Percentiles rank a stretch among this genome's conserved stretches.
These are phyloP conservation scores for Ceyx melanurus DNA, from an alignment of 2,113 vertebrate genomes.

Conservation along the genomic window DNA sequence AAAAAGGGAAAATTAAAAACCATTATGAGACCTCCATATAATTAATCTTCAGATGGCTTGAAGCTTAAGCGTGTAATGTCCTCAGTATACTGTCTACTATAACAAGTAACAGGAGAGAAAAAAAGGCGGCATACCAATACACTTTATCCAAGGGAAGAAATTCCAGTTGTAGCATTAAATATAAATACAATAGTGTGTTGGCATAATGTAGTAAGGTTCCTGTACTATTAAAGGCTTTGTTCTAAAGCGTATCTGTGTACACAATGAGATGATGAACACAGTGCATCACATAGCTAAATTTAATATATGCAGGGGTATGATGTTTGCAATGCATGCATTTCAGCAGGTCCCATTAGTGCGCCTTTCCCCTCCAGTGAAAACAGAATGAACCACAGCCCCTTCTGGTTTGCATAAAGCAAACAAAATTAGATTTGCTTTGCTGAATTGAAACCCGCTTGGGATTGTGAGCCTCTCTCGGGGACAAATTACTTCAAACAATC, in stretches of 20 bases:
- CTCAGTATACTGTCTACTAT: constrained; percentile 54
- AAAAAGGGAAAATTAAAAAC: constrained; percentile 72
- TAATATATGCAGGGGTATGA: constrained; percentile 90
- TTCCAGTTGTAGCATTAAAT: constrained; percentile 78
- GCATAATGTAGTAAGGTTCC: constrained; percentile 78
- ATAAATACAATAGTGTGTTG: constrained; percentile 81
- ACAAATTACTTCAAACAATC: constrained; percentile 99
- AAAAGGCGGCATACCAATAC: constrained; percentile 61
- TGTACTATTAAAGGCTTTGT: constrained; percentile 82
- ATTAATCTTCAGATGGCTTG: constrained; percentile 80
- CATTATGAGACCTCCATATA: constrained; percentile 73
- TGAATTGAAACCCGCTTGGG: constrained; percentile 99
- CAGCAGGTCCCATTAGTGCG: constrained; percentile 92
- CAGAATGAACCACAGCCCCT: constrained; percentile 93
- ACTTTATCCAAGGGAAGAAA: constrained; percentile 75
- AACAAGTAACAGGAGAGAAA: constrained; percentile 63
- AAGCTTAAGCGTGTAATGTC: constrained; percentile 70
- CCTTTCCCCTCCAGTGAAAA: constrained; percentile 96
- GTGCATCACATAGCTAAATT: constrained; percentile 85
- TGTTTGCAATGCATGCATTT: constrained; percentile 91
- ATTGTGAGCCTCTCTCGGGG: constrained; percentile 98
- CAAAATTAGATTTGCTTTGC: constrained; percentile 99
- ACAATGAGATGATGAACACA: constrained; percentile 86
- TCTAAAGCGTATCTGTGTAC: constrained; percentile 82
- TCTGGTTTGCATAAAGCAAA: constrained; percentile 99